phyloP scores from a whole-genome alignment of 2,113 vertebrate genomes.

The Aix galericulata region DNA sequence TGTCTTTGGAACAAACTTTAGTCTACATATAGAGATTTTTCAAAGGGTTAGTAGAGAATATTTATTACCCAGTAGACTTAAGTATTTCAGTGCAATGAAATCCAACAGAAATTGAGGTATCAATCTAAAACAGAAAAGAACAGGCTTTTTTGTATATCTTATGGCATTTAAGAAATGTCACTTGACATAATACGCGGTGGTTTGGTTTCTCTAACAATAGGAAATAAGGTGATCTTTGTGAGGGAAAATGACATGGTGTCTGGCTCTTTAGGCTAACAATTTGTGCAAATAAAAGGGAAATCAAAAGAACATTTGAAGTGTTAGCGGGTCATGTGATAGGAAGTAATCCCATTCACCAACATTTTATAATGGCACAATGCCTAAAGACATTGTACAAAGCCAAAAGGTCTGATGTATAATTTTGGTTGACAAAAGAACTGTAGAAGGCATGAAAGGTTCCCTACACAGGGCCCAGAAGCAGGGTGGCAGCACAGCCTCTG shows the following conservation, averaged over 20 bases:
- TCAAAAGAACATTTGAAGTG: conserved; percentile 37
- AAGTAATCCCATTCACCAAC: background rate
- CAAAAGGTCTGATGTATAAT: background rate
- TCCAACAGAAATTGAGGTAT: background rate
- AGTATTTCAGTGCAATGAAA: background rate
- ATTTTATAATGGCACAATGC: conserved; percentile 12
- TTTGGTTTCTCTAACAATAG: background rate
- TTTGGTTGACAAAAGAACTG: background rate
- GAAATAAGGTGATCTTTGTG: background rate
- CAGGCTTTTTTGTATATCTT: background rate
- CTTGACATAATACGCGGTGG: background rate
- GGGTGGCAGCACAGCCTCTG: fast-evolving
- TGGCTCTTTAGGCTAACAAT: background rate
- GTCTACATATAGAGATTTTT: background rate
- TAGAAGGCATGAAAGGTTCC: background rate
- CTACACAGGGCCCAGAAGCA: background rate
- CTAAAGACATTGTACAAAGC: background rate
- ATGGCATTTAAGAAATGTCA: background rate
- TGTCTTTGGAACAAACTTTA: background rate
- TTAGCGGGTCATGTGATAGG: background rate
- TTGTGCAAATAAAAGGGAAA: background rate
- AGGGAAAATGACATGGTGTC: background rate
- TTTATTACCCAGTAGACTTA: background rate
- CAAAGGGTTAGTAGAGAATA: background rate
- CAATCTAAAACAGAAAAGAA: conserved; percentile 1